Evolutionary conservation across 2,888 invertebrate species (phyloP).

Genomic region (Acleris cristana): DNA sequence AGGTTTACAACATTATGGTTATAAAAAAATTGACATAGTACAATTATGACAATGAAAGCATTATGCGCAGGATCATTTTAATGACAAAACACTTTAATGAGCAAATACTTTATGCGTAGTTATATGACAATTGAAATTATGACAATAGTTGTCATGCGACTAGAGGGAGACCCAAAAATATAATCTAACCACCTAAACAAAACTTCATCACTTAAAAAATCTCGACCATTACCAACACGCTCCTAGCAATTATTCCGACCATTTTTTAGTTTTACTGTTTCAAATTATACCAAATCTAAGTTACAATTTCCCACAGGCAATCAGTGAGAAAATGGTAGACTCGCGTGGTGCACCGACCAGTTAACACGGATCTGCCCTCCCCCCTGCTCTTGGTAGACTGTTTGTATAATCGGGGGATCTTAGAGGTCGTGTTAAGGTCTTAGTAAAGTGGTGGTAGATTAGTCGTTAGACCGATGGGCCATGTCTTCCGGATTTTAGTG

Average conservation of each 20-base stretch:
- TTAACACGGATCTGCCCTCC: slow-evolving; percentile 7
- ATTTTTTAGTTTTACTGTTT: slow-evolving; percentile 16
- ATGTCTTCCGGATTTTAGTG: slow-evolving; percentile 68
- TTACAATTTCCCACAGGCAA: slow-evolving; percentile 35
- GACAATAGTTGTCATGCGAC: too few relatives aligned
- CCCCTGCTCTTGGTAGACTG: neutral
- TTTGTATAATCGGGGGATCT: neutral
- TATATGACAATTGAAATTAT: too few relatives aligned
- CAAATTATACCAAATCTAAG: slow-evolving; percentile 35
- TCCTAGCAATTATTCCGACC: slow-evolving; percentile 30
- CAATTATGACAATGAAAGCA: too few relatives aligned
- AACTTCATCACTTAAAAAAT: slow-evolving; percentile 5
- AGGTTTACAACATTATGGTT: too few relatives aligned
- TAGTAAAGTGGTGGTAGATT: slow-evolving; percentile 14
- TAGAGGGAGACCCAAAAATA: too few relatives aligned
- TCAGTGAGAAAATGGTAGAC: slow-evolving; percentile 35
- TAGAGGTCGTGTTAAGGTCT: slow-evolving; percentile 7
- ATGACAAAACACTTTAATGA: too few relatives aligned
- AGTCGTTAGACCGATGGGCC: slow-evolving; percentile 67
- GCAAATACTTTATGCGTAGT: too few relatives aligned
- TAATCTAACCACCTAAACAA: neutral
- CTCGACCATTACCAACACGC: slow-evolving; percentile 19
- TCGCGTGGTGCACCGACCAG: slow-evolving; percentile 29
- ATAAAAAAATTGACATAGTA: too few relatives aligned
- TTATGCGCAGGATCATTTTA: too few relatives aligned